Evolutionary conservation across 92 coral and sea anemone species (phyloP), one percentile per base, ranked within the genome.

Genomic region (Scolanthus callimorphus): DNA sequence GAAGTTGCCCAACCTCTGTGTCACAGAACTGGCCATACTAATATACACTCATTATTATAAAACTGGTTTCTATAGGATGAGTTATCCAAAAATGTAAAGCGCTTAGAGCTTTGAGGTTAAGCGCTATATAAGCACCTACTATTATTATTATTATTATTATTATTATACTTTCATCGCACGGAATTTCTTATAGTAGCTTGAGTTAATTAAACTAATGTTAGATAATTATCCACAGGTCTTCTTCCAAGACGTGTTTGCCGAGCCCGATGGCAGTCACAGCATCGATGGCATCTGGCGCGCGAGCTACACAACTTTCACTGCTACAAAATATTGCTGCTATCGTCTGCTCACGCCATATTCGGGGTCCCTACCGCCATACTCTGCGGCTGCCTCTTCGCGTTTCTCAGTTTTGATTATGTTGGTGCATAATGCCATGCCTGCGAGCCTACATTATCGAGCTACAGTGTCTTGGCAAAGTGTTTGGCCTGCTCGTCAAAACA

Each of bases 341-440:
- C 73, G 79, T 55, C 47, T 73, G 51, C 57, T 80, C 25, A 59
- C 12, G 71, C 80, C 68, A 67, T 80, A 20, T 84, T 81, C 57
- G 91, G 86, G 1, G 57, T 74, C 24, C 91, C 91, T 3, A 80
- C 82, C 3, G 91, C 91, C 61, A 74, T 85, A 24, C 44, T 69
- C 56, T 85, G 83, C 22, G 91, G 91, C 17, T 55, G 79, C 65
- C 80, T 80, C 73, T 85, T 85, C 27, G 87, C 92, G 8, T 85
- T 87, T 31, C 81, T 85, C 28, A 74, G 92, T 54, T 85, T 80
- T 55, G 80, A 85, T 27, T 85, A 85, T 73, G 49, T 85, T 85
- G 92, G 92, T 85, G 92, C 28, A 70, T 80, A 15, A 85, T 75
- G 84, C 92, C 92, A 0, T 85, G 92, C 12, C 57, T 80, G 12